phyloP scores from a whole-genome alignment of 2,113 vertebrate genomes.

The Paradoxurus hermaphroditus region DNA sequence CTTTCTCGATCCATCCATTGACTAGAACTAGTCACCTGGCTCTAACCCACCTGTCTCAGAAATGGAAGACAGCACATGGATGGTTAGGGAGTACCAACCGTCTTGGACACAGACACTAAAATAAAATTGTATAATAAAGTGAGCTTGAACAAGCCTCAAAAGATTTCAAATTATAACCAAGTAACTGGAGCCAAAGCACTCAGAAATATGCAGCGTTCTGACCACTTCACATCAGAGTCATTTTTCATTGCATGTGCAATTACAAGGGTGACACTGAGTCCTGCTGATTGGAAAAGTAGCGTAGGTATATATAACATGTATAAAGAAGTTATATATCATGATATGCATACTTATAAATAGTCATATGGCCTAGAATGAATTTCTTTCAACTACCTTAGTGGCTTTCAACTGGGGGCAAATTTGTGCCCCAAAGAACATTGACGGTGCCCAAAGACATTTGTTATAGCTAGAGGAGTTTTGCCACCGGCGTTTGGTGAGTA shows the following conservation, averaged over 20 bases:
- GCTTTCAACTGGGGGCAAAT: neutral
- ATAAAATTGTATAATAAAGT: neutral
- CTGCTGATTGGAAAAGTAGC: neutral
- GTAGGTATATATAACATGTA: neutral
- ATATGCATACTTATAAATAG: neutral
- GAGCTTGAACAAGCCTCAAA: slow-evolving; percentile 4
- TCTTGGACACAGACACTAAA: neutral
- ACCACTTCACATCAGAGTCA: neutral
- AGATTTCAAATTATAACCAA: neutral
- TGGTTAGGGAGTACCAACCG: neutral
- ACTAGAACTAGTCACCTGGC: neutral
- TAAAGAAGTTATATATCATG: neutral
- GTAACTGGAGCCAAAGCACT: neutral
- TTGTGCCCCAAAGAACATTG: neutral
- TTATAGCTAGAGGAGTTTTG: neutral
- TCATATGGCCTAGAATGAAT: neutral
- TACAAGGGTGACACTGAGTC: neutral
- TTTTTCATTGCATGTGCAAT: neutral
- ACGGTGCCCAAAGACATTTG: neutral
- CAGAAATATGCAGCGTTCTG: neutral
- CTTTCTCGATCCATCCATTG: neutral
- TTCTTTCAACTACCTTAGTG: neutral
- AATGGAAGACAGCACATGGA: neutral
- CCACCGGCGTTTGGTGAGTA: neutral
- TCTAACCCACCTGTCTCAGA: neutral